Evolutionary conservation across 2,113 vertebrate genomes (phyloP).

Genomic region (Bos taurus): ARS-UCD2.0 NC_037337.1:64549001-64549500

Average conservation of each 20-base stretch:
- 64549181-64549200: constrained; percentile 4
- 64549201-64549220: background rate
- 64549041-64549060: background rate
- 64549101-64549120: background rate
- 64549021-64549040: background rate
- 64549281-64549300: background rate
- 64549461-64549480: background rate
- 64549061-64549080: background rate
- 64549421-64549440: background rate
- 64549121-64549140: constrained; percentile 9
- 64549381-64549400: background rate
- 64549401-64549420: background rate
- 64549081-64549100: background rate
- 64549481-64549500: background rate
- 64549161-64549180: background rate
- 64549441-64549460: background rate
- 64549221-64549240: background rate
- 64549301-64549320: background rate
- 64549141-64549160: background rate
- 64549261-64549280: background rate
- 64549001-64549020: background rate
- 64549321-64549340: background rate
- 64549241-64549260: background rate
- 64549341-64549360: background rate
- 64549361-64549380: background rate